Evolutionary conservation across 1,140 invertebrate genomes (phyloP).

Genomic region (Zaprionus taronus): DNA sequence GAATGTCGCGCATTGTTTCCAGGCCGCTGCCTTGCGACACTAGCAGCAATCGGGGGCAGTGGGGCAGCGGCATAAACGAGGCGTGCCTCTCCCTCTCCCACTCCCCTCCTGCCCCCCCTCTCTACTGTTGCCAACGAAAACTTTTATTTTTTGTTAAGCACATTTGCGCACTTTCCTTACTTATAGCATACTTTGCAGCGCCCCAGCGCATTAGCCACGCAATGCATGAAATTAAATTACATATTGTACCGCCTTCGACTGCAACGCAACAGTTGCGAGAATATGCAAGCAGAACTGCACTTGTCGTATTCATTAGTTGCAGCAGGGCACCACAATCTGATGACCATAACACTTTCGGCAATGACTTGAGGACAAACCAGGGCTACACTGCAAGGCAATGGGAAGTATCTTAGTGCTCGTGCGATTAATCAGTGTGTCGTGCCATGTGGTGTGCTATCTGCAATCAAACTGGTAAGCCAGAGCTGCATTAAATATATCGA

Average conservation of each 20-base stretch:
- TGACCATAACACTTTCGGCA: conserved; percentile 37
- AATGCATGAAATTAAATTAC: conserved; percentile 82
- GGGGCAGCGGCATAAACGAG: neutral
- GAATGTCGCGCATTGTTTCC: conserved; percentile 81
- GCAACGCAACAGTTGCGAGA: neutral
- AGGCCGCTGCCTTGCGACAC: conserved; percentile 74
- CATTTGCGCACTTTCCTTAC: conserved; percentile 76
- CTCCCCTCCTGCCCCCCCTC: neutral
- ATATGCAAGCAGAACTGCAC: conserved; percentile 15
- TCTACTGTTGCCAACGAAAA: conserved; percentile 31
- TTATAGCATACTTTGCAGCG: conserved; percentile 77
- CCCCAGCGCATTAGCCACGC: conserved; percentile 79
- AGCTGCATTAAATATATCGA: no score
- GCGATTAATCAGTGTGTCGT: no score
- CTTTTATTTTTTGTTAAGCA: conserved; percentile 75
- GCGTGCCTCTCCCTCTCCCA: neutral
- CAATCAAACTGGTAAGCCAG: neutral
- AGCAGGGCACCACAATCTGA: conserved; percentile 18
- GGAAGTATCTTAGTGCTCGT: no score
- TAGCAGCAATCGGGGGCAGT: conserved; percentile 40
- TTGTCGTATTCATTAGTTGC: conserved; percentile 43
- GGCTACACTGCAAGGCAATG: conserved; percentile 18
- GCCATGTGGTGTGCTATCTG: no score
- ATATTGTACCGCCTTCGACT: conserved; percentile 40
- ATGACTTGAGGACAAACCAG: conserved; percentile 29